These are phyloP conservation scores for Jaculus jaculus DNA, from an alignment of 2,113 vertebrate species.

Conservation along the genomic window DNA sequence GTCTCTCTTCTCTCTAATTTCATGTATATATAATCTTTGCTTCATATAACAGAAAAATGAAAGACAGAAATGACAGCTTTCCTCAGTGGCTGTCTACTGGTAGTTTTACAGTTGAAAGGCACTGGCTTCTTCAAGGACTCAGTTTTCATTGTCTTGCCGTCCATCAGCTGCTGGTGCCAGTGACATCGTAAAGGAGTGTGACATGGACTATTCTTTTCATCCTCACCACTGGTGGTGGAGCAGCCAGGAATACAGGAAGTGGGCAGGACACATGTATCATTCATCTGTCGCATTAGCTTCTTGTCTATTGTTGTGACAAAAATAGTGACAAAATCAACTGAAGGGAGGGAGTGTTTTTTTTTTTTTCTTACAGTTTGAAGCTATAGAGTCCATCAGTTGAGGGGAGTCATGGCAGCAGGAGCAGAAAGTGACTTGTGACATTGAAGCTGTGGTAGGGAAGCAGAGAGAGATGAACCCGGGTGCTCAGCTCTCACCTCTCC, in stretches of 20 bases:
- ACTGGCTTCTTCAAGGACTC: not conserved
- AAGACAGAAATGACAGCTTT: not conserved
- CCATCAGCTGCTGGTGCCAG: not conserved
- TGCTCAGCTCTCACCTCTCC: no score
- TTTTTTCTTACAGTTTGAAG: no score
- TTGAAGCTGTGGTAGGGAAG: no score
- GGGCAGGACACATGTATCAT: not conserved
- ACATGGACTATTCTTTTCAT: not conserved
- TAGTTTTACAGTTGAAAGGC: not conserved
- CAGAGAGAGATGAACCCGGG: no score
- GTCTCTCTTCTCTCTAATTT: no score
- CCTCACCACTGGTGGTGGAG: not conserved
- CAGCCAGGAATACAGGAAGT: not conserved
- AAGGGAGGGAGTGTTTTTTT: no score
- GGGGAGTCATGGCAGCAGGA: no score
- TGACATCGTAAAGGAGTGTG: not conserved
- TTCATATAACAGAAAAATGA: not conserved
- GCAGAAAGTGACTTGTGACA: no score
- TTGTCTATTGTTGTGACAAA: no score
- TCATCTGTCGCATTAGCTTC: not conserved
- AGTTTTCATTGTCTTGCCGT: not conserved
- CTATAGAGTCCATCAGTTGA: no score
- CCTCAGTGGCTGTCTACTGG: not conserved
- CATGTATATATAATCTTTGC: no score
- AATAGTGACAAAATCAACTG: no score